Evolutionary conservation across 2,113 vertebrate species (phyloP), one percentile per base, ranked within the genome.

Genomic region (Struthio camelus): DNA sequence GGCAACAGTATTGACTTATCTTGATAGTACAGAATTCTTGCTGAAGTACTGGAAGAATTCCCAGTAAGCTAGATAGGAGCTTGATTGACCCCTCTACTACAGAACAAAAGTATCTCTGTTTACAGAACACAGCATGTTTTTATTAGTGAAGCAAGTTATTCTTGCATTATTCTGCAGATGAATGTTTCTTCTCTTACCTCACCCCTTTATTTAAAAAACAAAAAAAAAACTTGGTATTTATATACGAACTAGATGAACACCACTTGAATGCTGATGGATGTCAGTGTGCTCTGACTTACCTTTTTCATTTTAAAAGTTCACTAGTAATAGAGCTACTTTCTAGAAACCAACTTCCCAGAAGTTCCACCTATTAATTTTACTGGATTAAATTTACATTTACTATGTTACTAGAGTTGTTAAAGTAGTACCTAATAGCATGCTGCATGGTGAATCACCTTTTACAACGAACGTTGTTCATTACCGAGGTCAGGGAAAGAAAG

Each of bases 361-460:
- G 40, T 30, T 10, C 53, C 90, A 51, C 36, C 40, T 79, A 88
- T 83, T 94, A 65, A 65, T 89, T 90, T 62, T 66, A 71, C 71
- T 92, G 77, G 54, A 89, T 96, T 87, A 92, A 79, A 77, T 91
- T 93, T 91, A 76, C 58, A 87, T 65, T 88, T 89, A 54, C 83
- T 85, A 89, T 28, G 40, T 89, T 94, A 80, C 86, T 73, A 66
- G 80, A 66, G 46, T 86, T 90, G 78, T 78, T 83, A 91, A 61
- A 91, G 77, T 27, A 87, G 4, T 85, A 69, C 61, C 89, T 97
- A 92, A 76, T 65, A 95, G 87, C 17, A 65, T 79, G 50, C 66
- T 79, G 59, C 88, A 92, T 73, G 84, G 61, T 95, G 94, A 95
- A 92, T 97, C 86, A 92, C 79, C 80, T 84, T 91, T 69, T 88